A percentile compares a stretch with the other conserved stretches of the same genome.
These are phyloP conservation scores for Branchipolynoe longqiensis DNA, from an alignment of 2,888 invertebrate species.

Conservation along the genomic window DNA sequence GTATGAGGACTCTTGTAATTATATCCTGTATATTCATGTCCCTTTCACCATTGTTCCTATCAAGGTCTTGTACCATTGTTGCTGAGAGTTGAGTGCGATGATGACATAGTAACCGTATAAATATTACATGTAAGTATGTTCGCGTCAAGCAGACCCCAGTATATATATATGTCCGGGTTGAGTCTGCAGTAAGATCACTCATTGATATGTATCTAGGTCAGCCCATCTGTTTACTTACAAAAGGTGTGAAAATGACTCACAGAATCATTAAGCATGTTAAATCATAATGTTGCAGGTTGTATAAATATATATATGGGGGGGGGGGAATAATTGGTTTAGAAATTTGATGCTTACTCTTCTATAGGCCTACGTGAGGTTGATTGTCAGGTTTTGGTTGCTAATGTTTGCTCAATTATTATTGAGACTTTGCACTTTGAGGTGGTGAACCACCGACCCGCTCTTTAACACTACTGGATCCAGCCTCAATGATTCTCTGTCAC, in stretches of 20 bases:
- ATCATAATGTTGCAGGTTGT: conserved; percentile 10
- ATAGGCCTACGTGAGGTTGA: not conserved
- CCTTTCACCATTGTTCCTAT: conserved; percentile 40
- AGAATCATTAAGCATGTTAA: conserved; percentile 16
- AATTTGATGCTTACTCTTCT: conserved; percentile 18
- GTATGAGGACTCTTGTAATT: not conserved
- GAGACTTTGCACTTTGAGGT: conserved; percentile 24
- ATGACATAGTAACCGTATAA: conserved; percentile 24
- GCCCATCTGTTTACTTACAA: not conserved
- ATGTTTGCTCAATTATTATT: conserved; percentile 26
- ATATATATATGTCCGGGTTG: conserved; percentile 4
- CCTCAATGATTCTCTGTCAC: too few species aligned
- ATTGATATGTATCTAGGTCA: conserved; percentile 29
- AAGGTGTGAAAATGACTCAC: not conserved
- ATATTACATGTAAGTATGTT: conserved; percentile 51
- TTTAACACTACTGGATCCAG: too few species aligned
- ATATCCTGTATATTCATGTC: conserved; percentile 36
- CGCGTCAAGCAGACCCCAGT: not conserved
- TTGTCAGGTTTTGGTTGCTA: conserved; percentile 2
- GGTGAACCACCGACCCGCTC: too few species aligned
- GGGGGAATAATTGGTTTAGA: conserved; percentile 22
- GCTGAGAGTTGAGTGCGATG: conserved; percentile 52
- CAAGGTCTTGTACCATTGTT: conserved; percentile 54
- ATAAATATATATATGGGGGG: too few species aligned
- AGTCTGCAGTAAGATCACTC: conserved; percentile 20